A percentile compares a stretch with the other conserved stretches of the same genome.
Conservation (phyloP, 2,888 invertebrate genomes). For the Thereva nobilitata region DNA sequence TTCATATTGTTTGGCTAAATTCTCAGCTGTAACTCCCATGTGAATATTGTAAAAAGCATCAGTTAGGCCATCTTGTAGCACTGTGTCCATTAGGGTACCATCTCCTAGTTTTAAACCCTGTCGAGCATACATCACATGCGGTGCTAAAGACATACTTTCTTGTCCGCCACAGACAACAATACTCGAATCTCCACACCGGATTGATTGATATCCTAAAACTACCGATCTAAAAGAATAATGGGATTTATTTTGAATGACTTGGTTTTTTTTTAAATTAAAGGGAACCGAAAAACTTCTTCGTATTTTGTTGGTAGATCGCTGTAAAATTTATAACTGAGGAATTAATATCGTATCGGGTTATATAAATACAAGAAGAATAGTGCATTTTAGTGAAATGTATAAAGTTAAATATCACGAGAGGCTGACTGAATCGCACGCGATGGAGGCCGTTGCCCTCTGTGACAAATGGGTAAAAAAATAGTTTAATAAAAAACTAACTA, state of each 20-base stretch:
- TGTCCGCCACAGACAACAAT: slow-evolving; percentile 80
- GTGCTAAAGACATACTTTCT: slow-evolving; percentile 79
- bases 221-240: slow-evolving; percentile 62
- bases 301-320: not conserved
- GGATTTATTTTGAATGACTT: slow-evolving; percentile 11
- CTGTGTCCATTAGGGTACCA: slow-evolving; percentile 65
- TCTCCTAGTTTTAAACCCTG: slow-evolving; percentile 70
- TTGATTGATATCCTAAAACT: slow-evolving; percentile 68
- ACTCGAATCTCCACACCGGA: slow-evolving; percentile 67
- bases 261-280: not conserved
- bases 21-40: slow-evolving; percentile 85
- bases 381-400: too few species aligned
- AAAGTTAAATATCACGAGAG: too few species aligned
- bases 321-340: too few species aligned
- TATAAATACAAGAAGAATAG: too few species aligned
- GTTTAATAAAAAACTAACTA: too few species aligned
- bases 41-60: slow-evolving; percentile 74
- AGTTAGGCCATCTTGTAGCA: slow-evolving; percentile 72
- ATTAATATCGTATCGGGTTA: too few species aligned
- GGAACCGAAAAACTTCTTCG: not conserved
- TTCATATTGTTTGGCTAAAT: slow-evolving; percentile 69
- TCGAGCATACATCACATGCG: slow-evolving; percentile 69
- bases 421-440: too few species aligned
- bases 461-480: too few species aligned
- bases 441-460: too few species aligned